Evolutionary conservation across 2,888 invertebrate genomes (phyloP), one percentile per base, ranked within the genome.

Genomic region (Clepsis dumicolana): DNA sequence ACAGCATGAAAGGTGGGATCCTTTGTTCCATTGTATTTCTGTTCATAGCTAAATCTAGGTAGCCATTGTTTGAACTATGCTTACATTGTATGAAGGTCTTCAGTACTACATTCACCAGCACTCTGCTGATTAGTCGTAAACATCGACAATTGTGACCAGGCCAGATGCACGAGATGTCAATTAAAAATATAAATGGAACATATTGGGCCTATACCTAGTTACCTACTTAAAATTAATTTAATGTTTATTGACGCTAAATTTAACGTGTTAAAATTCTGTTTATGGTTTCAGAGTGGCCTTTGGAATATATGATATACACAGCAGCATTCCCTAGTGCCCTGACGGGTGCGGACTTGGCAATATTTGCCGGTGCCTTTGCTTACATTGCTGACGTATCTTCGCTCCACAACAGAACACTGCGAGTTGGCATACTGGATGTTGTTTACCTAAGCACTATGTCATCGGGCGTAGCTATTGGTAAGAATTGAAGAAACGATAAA

Each of bases 401-500:
- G 0, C 75, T 95, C 1, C 88, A 95, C 69, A 95, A 95, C 74
- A 94, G 98, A 69, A 98, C 98, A 0, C 83, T 97, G 21, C 92
- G 98, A 70, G 96, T 98, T 3, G 97, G 97, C 0, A 95, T 98
- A 60, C 86, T 98, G 64, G 98, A 98, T 80, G 95, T 96, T 0
- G 95, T 96, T 77, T 97, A 98, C 80, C 94, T 98, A 74, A 95
- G 96, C 65, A 96, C 98, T 0, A 97, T 97, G 95, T 98, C 98
- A 0, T 94, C 95, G 0, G 98, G 98, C 52, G 95, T 97, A 5
- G 96, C 96, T 27, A 80, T 96, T 71, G 97, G 97, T 94, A 93
- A 92, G 44, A 35, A 16, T n/a, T 41, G n/a, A 35, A 35, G 10
- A 12, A 35, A 8, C 35, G 12, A 14, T 35, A 10, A 35, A 35